Evolutionary conservation across 1,140 invertebrate genomes (phyloP).

Genomic region (Euwallacea fornicatus): DNA sequence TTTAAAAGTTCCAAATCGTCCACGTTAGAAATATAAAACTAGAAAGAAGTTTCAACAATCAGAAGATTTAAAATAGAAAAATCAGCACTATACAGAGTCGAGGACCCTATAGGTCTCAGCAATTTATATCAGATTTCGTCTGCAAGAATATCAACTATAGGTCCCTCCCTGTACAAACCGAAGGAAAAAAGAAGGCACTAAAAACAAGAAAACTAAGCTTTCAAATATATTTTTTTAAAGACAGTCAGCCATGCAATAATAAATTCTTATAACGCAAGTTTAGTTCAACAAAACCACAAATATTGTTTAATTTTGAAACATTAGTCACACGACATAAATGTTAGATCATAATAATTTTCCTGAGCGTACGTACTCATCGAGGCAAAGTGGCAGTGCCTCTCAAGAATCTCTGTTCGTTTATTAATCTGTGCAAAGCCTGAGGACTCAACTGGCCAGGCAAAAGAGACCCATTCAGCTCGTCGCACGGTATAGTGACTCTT

Average conservation of each 20-base stretch:
- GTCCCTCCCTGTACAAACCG: too few species aligned
- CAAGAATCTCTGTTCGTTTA: conserved; percentile 38
- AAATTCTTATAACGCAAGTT: not conserved
- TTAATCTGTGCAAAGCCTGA: conserved; percentile 46
- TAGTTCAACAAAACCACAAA: conserved; percentile 7
- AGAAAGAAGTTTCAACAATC: conserved; percentile 27
- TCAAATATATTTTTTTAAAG: too few species aligned
- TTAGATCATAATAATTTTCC: too few species aligned
- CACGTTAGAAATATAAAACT: conserved; percentile 38
- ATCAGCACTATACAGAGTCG: not conserved
- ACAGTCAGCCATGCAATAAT: too few species aligned
- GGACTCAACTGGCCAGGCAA: conserved; percentile 49
- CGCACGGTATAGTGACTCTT: conserved; percentile 49
- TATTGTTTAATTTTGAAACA: not conserved
- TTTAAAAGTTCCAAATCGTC: conserved; percentile 36
- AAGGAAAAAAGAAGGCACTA: too few species aligned
- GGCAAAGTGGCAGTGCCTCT: conserved; percentile 45
- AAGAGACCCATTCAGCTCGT: conserved; percentile 47
- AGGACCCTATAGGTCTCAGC: too few species aligned
- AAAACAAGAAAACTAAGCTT: too few species aligned
- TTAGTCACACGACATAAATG: too few species aligned
- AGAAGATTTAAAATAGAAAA: conserved; percentile 1
- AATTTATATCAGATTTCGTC: too few species aligned
- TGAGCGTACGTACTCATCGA: conserved; percentile 29
- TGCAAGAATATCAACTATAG: too few species aligned